Percentiles rank a stretch among this genome's conserved stretches.
Evolutionary conservation across 2,888 invertebrate species (phyloP).

Genomic region (Rhagophthalmus giganteus): DNA sequence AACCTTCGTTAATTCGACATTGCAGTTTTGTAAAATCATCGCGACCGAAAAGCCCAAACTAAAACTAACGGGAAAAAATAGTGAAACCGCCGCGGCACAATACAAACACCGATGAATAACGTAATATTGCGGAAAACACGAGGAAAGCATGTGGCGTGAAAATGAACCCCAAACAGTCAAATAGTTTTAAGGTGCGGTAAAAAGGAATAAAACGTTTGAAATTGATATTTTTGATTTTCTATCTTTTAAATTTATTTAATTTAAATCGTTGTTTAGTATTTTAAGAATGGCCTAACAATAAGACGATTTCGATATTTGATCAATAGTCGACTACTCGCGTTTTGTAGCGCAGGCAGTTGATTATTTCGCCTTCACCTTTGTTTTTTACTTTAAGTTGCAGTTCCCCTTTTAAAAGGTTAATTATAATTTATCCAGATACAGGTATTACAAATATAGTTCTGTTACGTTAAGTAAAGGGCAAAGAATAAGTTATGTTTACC

Average conservation of each 20-base stretch:
- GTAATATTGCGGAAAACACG: constrained; percentile 19
- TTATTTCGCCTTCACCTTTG: constrained; percentile 14
- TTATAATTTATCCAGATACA: constrained; percentile 21
- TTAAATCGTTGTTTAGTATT: too few relatives aligned
- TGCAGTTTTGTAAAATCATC: constrained; percentile 18
- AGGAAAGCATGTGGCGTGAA: constrained; percentile 21
- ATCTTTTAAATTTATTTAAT: too few relatives aligned
- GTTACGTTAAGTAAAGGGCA: constrained; percentile 14
- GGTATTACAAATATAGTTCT: constrained; percentile 9
- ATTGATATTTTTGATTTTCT: too few relatives aligned
- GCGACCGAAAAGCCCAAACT: background rate
- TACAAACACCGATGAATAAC: constrained; percentile 21
- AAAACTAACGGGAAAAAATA: too few relatives aligned
- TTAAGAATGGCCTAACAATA: too few relatives aligned
- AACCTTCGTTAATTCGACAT: constrained; percentile 50
- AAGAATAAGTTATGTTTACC: too few relatives aligned
- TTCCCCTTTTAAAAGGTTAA: constrained; percentile 31
- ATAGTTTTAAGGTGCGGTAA: constrained; percentile 18
- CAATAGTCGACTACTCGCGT: too few relatives aligned
- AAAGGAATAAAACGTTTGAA: constrained; percentile 14
- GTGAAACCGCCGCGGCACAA: constrained; percentile 11
- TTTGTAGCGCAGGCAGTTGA: too few relatives aligned
- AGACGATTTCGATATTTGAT: too few relatives aligned
- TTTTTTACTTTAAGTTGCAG: constrained; percentile 8
- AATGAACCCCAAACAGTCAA: constrained; percentile 10